phyloP scores from a whole-genome alignment of 2,113 vertebrate genomes.

The Pachycephala philippinensis region DNA sequence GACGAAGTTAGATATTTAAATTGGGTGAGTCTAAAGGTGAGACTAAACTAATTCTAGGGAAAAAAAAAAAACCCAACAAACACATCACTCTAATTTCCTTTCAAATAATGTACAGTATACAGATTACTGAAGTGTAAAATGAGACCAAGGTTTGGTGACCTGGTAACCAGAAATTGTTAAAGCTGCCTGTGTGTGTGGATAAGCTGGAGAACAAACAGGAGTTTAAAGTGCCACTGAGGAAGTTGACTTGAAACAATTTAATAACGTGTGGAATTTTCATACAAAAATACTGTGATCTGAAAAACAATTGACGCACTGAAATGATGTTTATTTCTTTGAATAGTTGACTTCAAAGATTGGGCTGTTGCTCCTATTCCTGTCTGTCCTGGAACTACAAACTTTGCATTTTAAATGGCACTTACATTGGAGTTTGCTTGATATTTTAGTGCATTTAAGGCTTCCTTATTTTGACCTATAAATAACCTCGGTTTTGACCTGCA shows the following conservation, averaged over 20 bases:
- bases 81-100: neutral
- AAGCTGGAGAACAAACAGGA: neutral
- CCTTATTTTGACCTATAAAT: constrained; percentile 12
- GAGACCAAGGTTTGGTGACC: constrained; percentile 41
- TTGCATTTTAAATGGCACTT: neutral
- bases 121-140: constrained; percentile 47
- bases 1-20: neutral
- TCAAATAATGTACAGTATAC: neutral
- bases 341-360: neutral
- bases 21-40: neutral
- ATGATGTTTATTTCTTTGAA: constrained; percentile 2
- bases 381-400: neutral
- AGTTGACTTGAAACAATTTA: constrained; percentile 9
- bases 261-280: neutral
- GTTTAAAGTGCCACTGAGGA: neutral
- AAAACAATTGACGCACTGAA: neutral
- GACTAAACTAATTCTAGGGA: neutral
- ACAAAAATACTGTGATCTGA: neutral
- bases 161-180: constrained; percentile 41
- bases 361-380: neutral
- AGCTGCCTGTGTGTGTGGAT: neutral
- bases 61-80: neutral
- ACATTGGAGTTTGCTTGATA: neutral
- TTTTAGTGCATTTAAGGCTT: constrained; percentile 14
- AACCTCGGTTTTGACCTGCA: constrained; percentile 23